Evolutionary conservation across 2,113 vertebrate genomes (phyloP), one percentile per base, ranked within the genome.

Genomic region (Pteruthius melanotis): DNA sequence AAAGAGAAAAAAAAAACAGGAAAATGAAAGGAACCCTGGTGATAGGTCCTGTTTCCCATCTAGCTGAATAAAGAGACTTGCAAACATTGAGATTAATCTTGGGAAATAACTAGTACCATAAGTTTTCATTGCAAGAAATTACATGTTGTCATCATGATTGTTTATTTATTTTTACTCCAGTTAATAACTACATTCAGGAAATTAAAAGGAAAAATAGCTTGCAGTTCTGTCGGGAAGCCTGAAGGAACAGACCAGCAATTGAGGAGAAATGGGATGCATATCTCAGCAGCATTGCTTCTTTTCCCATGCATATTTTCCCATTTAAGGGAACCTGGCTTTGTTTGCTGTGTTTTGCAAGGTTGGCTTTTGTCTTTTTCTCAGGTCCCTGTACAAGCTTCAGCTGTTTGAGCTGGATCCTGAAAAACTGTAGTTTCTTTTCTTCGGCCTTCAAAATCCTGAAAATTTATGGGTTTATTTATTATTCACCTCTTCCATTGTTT

Each of bases 71-170:
- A 96, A 95, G 77, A 76, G 40, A 56, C 61, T 76, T 84, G 40
- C 37, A 93, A 87, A 53, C 16, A 52, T 71, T 95, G 42, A 47
- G 16, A 95, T 94, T 96, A 84, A 71, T 95, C 92, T 94, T 69
- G 82, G 28, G 82, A 88, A 94, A 92, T 89, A 93, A 66, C 60
- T n/a, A 64, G 39, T 49, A 81, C 21, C 50, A 11, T 47, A 82
- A 44, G 75, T 80, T 89, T 93, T 92, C 88, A 74, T 93, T 81
- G 87, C 83, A 84, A 91, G 61, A 93, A 95, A 94, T 95, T 87
- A 53, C 57, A 83, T n/a, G 84, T 77, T 95, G 81, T 93, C 93
- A 79, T 61, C 9, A 6, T 7, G 59, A 85, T 83, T 96, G 77
- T 93, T 95, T 95, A 83, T 95, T 91, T 94, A 80, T 90, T 91